Evolutionary conservation across 2,888 invertebrate genomes (phyloP).

Genomic region (Sinotaia quadrata): DNA sequence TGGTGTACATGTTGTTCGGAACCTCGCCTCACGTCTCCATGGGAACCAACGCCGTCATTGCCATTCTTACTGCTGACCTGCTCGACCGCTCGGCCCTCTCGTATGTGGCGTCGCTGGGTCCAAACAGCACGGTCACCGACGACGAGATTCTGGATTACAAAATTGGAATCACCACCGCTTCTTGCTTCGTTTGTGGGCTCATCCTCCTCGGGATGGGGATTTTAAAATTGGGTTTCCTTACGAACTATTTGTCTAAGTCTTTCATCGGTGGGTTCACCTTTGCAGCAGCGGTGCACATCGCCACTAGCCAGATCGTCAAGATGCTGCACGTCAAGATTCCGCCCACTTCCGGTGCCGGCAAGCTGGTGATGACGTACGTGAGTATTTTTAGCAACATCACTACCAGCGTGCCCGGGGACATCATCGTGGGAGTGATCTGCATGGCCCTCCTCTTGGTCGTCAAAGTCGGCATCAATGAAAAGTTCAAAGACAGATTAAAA

Average conservation of each 20-base stretch:
- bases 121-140: slow-evolving; percentile 11
- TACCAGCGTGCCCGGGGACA: slow-evolving; percentile 6
- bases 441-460: slow-evolving; percentile 23
- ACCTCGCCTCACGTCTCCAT: slow-evolving; percentile 58
- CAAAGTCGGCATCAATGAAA: slow-evolving; percentile 58
- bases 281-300: slow-evolving; percentile 56
- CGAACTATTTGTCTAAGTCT: slow-evolving; percentile 54
- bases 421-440: slow-evolving; percentile 23
- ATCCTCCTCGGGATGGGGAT: slow-evolving; percentile 48
- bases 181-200: slow-evolving; percentile 43
- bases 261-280: slow-evolving; percentile 60
- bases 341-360: slow-evolving; percentile 1
- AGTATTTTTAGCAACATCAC: slow-evolving; percentile 24
- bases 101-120: neutral
- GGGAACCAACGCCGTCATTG: slow-evolving; percentile 58
- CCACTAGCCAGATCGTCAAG: slow-evolving; percentile 45
- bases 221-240: slow-evolving; percentile 49
- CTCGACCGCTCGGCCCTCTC: neutral
- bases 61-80: slow-evolving; percentile 29
- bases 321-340: neutral
- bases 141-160: slow-evolving; percentile 38
- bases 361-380: slow-evolving; percentile 21
- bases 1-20: slow-evolving; percentile 60
- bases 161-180: slow-evolving; percentile 48
- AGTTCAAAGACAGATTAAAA: slow-evolving; percentile 58